Base-by-base conservation (phyloP, 2,113 vertebrate species). In the Brachyistius frenatus region DNA sequence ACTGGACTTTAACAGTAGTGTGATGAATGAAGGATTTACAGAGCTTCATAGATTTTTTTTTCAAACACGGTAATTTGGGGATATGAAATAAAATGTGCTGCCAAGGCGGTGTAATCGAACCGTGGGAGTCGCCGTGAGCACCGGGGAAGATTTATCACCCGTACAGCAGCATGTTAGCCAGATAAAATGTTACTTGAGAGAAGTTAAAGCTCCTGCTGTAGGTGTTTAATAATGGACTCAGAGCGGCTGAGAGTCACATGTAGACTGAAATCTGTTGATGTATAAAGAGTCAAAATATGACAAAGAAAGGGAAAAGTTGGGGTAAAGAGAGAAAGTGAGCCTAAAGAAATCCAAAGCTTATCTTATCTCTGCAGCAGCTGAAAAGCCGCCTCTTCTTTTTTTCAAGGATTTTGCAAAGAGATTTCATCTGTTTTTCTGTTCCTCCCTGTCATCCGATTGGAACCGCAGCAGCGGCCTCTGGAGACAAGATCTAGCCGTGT, bases 171-270 rank as follows among this genome's bases (percentile, higher is more conserved):
- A 33, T 44, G 76, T 76, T 76, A 62, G 87, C 80, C 86, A 79
- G 83, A 91, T 86, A 86, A 84, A 91, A 89, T 66, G 85, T 85
- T 83, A 86, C 69, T 75, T 37, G 81, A 86, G 85, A 82, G 66
- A 84, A 52, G 74, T 57, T 75, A 47, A 84, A 89, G 82, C 78
- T 31, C 33, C 58, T 14, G 53, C 47, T 81, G 66, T 66, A 71
- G 78, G 54, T 80, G 62, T 73, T 63, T 74, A 60, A 66, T 56
- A 70, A 70, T 31, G 53, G 78, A 58, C 11, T 60, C 44, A 44
- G 31, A 64, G 63, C 9, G 36, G 30, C 72, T 11, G 47, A 5
- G 35, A 62, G 53, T 9, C 62, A 50, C 16, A 78, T 2, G 23
- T 23, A 23, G 23, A 23, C 23, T 23, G 23, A 23, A 23, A 23